Percentiles rank a stretch among this genome's conserved stretches.
Conservation (phyloP, 2,888 invertebrate species). For the Drosophila affinis region DNA sequence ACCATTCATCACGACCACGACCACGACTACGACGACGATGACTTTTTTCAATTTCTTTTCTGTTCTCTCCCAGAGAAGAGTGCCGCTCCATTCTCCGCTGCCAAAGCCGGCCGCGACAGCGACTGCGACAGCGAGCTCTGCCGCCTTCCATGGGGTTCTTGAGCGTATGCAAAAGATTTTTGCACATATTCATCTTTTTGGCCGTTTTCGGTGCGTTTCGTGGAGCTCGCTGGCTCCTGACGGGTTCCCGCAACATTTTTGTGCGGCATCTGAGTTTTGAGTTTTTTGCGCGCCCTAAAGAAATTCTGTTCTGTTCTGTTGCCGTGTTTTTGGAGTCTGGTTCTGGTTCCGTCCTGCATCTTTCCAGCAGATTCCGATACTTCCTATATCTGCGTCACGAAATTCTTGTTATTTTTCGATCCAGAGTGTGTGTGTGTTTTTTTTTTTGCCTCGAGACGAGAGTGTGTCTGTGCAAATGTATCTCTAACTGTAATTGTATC, state of each 20-base stretch:
- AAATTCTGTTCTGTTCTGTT: conserved; percentile 53
- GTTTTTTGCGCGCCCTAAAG: conserved; percentile 37
- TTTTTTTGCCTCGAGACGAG: neutral
- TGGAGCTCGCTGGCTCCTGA: conserved; percentile 64
- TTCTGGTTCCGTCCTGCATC: conserved; percentile 29
- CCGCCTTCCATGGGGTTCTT: conserved; percentile 79
- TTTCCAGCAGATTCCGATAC: conserved; percentile 57
- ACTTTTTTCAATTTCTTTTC: conserved; percentile 59
- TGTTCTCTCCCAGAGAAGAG: conserved; percentile 51
- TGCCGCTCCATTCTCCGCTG: conserved; percentile 44
- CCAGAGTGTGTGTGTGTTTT: conserved; percentile 61
- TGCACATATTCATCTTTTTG: conserved; percentile 84
- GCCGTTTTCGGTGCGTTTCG: conserved; percentile 83
- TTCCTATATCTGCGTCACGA: conserved; percentile 53
- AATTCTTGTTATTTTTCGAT: conserved; percentile 47
- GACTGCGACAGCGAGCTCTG: conserved; percentile 54
- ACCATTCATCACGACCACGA: conserved; percentile 24
- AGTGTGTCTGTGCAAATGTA: neutral
- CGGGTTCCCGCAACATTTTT: conserved; percentile 62
- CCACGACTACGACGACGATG: neutral
- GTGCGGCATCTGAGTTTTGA: conserved; percentile 47
- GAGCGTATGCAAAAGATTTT: conserved; percentile 83
- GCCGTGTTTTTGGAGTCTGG: conserved; percentile 43
- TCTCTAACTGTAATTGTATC: neutral
- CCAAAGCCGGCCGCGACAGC: conserved; percentile 51